Conservation (phyloP, 2,888 invertebrate species). For the Brachynemurus nebulosus region DNA sequence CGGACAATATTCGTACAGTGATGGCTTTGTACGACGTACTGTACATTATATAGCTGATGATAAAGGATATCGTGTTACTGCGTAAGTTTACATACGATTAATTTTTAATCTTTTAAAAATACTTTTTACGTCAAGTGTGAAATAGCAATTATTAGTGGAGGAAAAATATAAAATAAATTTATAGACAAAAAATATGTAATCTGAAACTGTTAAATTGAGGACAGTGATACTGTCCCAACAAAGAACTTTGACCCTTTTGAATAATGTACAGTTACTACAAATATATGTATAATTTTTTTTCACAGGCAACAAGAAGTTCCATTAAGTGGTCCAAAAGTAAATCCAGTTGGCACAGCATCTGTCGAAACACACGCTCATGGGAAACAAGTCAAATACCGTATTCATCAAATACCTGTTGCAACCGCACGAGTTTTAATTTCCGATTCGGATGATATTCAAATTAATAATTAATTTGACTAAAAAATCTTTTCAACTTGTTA, state of each 20-base stretch:
- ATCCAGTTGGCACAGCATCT: slow-evolving; percentile 32
- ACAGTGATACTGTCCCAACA: no score
- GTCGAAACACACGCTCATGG: slow-evolving; percentile 31
- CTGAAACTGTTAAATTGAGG: no score
- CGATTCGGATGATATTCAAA: not conserved
- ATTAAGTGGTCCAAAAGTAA: slow-evolving; percentile 32
- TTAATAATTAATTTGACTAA: no score
- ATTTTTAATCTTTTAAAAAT: not conserved
- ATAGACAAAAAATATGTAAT: no score
- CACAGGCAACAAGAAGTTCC: slow-evolving; percentile 31
- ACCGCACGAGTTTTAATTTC: not conserved
- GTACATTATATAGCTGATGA: slow-evolving; percentile 45
- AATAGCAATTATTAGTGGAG: no score
- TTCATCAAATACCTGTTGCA: slow-evolving; percentile 18
- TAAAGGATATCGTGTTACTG: slow-evolving; percentile 43
- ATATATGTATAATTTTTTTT: slow-evolving; percentile 9
- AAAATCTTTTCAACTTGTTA: no score
- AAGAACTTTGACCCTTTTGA: no score
- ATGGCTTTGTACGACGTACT: slow-evolving; percentile 40
- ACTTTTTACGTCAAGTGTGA: no score
- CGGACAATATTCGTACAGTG: slow-evolving; percentile 44
- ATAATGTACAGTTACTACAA: no score
- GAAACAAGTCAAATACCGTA: slow-evolving; percentile 28
- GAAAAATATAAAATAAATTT: no score
- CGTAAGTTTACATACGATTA: slow-evolving; percentile 27